phyloP scores from a whole-genome alignment of 1,140 invertebrate species.

The Wiebesia pumilae region DNA sequence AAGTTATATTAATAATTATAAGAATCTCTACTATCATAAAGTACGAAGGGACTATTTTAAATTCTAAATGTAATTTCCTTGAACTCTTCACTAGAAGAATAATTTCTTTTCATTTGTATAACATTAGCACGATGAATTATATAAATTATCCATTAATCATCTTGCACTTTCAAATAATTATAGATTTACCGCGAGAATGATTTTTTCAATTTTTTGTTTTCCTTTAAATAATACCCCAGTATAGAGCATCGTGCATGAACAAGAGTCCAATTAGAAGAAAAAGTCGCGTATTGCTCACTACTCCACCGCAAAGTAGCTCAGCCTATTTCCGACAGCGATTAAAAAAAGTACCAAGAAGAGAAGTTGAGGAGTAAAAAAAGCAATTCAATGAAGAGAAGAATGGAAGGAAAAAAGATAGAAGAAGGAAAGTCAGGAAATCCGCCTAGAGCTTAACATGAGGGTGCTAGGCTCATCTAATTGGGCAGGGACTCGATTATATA shows the following conservation, averaged over 20 bases:
- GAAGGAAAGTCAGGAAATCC: neutral
- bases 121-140: neutral
- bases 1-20: too few species aligned
- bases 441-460: conserved; percentile 32
- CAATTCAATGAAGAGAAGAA: conserved; percentile 22
- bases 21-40: neutral
- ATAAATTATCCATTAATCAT: neutral
- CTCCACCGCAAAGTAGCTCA: neutral
- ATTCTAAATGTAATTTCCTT: neutral
- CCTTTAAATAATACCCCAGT: neutral
- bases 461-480: conserved; percentile 67
- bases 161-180: neutral
- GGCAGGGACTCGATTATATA: conserved; percentile 68
- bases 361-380: neutral
- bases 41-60: too few species aligned
- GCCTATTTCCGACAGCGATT: neutral
- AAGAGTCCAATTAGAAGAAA: conserved; percentile 45
- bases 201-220: neutral
- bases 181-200: neutral
- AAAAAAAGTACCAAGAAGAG: neutral
- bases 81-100: neutral
- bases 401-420: neutral
- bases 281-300: neutral
- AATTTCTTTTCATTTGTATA: neutral
- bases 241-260: conserved; percentile 23